Base-by-base conservation (phyloP, 2,113 vertebrate species). In the Oncorhynchus clarkii region DNA sequence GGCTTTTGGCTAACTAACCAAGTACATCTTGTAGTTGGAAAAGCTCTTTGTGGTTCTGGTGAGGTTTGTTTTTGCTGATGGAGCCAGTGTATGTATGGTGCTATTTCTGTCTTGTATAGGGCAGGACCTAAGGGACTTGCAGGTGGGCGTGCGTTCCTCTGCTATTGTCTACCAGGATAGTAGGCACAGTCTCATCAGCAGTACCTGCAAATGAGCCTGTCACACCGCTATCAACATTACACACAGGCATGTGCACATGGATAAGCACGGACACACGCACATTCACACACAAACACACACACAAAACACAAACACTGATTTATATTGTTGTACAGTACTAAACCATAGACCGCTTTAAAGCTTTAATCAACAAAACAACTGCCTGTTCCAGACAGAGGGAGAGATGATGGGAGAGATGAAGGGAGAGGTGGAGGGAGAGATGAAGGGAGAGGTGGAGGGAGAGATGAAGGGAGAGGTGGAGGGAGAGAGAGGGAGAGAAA, bases 11-110 rank as follows among this genome's bases (percentile, higher is more conserved):
- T 57, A 11, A 54, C 49, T 60, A 34, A 60, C 8, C 6, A 18
- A 9, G 39, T 11, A 45, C 39, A 45, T 45, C 16, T 72, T 62
- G 60, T 49, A 27, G 49, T 29, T 70, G 67, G 64, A 76, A 76
- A 70, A 67, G n/a, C 34, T 81, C 69, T 75, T 77, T 72, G 49
- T 81, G 73, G n/a, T 74, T 78, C 22, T 60, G 70, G 39, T 39
- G 3, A 22, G 27, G n/a, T 70, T 72, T 77, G 11, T 75, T 78
- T 51, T 78, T 80, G 70, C 74, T 73, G 27, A 57, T 64, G 74
- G 31, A 22, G 81, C 29, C 16, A 39, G 51, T 9, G 16, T n/a
- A 27, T 31, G 26, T 24, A 3, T 67, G 24, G 80, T 11, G 34
- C 75, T 82, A 51, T 82, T 80, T 82, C 11, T 72, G 24, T 78